phyloP scores from a whole-genome alignment of 2,888 invertebrate species.

The Thecophora atra region DNA sequence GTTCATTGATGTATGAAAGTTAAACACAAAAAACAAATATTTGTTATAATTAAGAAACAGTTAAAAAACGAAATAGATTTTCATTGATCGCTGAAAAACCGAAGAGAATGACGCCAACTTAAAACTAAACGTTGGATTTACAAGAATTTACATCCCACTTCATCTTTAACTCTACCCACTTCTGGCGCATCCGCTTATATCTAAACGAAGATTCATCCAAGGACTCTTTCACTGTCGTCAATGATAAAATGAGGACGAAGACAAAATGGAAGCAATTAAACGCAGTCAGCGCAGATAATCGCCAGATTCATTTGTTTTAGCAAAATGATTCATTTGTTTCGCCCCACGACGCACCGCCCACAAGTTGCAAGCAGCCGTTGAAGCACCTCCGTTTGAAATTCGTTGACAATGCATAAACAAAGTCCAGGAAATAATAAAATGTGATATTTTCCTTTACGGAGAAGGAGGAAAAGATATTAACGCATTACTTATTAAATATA shows the following conservation, averaged over 20 bases:
- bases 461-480: too few relatives aligned
- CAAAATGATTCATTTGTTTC: background rate
- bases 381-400: background rate
- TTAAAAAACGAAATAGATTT: background rate
- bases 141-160: background rate
- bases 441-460: conserved; percentile 1
- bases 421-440: background rate
- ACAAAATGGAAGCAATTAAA: conserved; percentile 37
- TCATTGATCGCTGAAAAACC: background rate
- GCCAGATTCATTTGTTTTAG: conserved; percentile 17
- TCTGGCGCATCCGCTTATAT: background rate
- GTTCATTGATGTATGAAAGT: too few relatives aligned
- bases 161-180: background rate
- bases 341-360: background rate
- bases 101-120: background rate
- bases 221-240: conserved; percentile 15
- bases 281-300: conserved; percentile 27
- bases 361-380: background rate
- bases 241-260: conserved; percentile 18
- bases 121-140: background rate
- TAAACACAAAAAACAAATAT: background rate
- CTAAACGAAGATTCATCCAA: conserved; percentile 4
- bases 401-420: background rate
- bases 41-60: background rate
- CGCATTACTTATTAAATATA: too few relatives aligned